Base-by-base conservation (phyloP, 2,797 vertebrate species). In the Sphaeramia orbicularis region DNA sequence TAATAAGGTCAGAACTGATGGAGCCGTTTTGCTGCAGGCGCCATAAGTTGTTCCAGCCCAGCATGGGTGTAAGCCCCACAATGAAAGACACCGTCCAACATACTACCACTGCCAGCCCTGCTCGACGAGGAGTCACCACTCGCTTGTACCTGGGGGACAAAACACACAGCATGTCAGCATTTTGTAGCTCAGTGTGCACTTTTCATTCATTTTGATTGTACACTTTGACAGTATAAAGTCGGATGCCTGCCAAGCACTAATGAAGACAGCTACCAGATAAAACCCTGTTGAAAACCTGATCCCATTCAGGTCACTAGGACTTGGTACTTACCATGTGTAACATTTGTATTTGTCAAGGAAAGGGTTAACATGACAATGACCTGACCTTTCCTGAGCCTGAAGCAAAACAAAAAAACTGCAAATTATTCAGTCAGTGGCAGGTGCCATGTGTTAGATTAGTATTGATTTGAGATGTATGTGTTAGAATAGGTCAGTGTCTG, bases 31-130 rank as follows among this genome's bases (percentile, higher is more conserved):
- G 86, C 82, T 80, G 83, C 35, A 96, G 89, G 58, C 83, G 85
- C 11, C 54, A 76, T 59, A 97, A 91, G 86, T 97, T 97, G 93
- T 99, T 98, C 98, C 98, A 99, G 83, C 98, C 97, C 3, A 99
- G 93, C 96, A 99, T 95, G 14, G 98, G 98, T 0, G 95, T 97
- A 53, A 99, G 90, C n/a, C 98, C 98, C 62, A 99, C 96, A 14
- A 98, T 74, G 3, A 99, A 94, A 43, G 98, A 95, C 64, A 99
- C 93, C 0, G 90, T 88, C 98, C 98, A 99, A 81, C 96, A 99
- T 49, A 95, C 85, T 0, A 96, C 92, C 0, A 99, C 98, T 1
- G 97, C 97, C 48, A 94, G 76, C 0, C 91, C 96, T 0, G 97
- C 98, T 66, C 96, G 92, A 55, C 85, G 94, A 0, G 95, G 89